These are phyloP conservation scores for Ptyas mucosa DNA, from an alignment of 2,113 vertebrate genomes.

Conservation along the genomic window DNA sequence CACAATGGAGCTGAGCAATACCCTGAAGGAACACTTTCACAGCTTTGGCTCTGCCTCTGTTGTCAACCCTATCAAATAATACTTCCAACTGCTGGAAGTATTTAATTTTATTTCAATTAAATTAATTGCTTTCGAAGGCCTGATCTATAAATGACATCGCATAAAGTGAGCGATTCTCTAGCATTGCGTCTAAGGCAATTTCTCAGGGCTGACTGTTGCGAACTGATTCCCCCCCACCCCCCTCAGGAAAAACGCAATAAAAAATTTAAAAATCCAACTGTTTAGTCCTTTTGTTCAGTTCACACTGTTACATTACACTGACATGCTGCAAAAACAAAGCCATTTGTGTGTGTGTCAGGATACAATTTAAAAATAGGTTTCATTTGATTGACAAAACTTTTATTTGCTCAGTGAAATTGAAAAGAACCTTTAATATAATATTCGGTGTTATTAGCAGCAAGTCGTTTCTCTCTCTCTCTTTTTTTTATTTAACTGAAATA, in stretches of 20 bases:
- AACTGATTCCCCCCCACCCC: conserved; percentile 31
- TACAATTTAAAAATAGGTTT: conserved; percentile 56
- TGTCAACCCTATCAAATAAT: conserved; percentile 26
- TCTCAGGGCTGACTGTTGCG: conserved; percentile 56
- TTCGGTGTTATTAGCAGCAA: background rate
- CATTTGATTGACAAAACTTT: conserved; percentile 52
- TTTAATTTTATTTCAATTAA: conserved; percentile 53
- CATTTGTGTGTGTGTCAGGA: conserved; percentile 26
- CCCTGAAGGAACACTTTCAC: background rate
- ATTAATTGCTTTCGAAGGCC: conserved; percentile 44
- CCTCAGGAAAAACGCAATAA: background rate
- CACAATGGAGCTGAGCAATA: background rate
- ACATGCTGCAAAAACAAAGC: conserved; percentile 37
- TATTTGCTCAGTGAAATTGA: conserved; percentile 46
- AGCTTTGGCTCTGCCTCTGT: conserved; percentile 26
- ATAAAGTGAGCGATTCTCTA: conserved; percentile 31
- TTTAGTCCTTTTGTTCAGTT: conserved; percentile 43
- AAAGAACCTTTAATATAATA: conserved; percentile 6
- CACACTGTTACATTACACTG: conserved; percentile 45
- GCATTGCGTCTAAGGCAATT: conserved; percentile 49
- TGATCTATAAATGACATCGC: conserved; percentile 21
- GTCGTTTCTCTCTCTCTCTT: background rate
- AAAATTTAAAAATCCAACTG: conserved; percentile 23
- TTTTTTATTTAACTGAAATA: background rate
- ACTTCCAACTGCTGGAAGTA: conserved; percentile 27